Evolutionary conservation across 2,888 invertebrate species (phyloP).

Genomic region (Apamea anceps): DNA sequence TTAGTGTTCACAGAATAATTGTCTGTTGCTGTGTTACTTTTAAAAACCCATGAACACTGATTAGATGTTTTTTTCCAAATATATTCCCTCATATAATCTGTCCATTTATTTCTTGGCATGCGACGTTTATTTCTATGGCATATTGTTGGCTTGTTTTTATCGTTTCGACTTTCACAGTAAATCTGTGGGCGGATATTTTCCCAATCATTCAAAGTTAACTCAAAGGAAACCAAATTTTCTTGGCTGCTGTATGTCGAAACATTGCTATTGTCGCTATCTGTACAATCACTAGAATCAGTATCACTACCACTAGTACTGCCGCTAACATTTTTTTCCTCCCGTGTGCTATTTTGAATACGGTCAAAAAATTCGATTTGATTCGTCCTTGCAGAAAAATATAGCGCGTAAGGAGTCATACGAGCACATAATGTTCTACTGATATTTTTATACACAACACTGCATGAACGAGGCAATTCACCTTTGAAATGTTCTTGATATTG

Average conservation of each 20-base stretch:
- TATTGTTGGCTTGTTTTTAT: too few species aligned
- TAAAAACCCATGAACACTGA: too few species aligned
- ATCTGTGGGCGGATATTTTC: too few species aligned
- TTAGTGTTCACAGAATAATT: too few species aligned
- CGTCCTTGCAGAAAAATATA: not conserved
- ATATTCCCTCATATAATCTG: too few species aligned
- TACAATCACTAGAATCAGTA: not conserved
- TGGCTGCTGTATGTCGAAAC: constrained; percentile 1
- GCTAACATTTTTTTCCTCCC: not conserved
- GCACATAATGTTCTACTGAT: constrained; percentile 10
- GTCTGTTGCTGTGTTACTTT: too few species aligned
- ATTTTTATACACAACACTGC: constrained; percentile 3
- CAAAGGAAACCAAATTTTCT: not conserved
- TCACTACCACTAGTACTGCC: not conserved
- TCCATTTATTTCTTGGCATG: too few species aligned
- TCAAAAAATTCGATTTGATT: not conserved
- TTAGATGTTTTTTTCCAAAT: too few species aligned
- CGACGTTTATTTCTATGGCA: too few species aligned
- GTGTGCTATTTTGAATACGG: constrained; percentile 2
- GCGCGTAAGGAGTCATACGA: too few species aligned
- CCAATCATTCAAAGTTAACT: too few species aligned
- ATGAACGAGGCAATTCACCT: constrained; percentile 7
- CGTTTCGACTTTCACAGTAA: too few species aligned
- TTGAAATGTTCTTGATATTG: constrained; percentile 8
- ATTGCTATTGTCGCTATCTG: not conserved